phyloP scores from a whole-genome alignment of 2,797 vertebrate genomes.

The Salmo trutta region DNA sequence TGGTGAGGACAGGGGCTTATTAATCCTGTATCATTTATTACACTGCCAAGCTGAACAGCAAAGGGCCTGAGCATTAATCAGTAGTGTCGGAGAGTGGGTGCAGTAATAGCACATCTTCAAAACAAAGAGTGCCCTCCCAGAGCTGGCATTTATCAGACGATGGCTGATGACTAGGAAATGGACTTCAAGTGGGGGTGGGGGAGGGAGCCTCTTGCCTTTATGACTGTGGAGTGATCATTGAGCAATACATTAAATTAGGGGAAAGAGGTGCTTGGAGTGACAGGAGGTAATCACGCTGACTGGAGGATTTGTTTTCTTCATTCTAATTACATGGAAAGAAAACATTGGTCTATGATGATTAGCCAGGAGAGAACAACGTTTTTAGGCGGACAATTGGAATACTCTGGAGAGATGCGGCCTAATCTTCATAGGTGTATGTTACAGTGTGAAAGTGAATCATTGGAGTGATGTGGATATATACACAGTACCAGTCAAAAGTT shows the following conservation, averaged over 20 bases:
- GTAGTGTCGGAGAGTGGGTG: constrained; percentile 49
- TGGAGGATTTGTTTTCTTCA: constrained; percentile 66
- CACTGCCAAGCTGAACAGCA: constrained; percentile 46
- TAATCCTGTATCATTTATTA: constrained; percentile 64
- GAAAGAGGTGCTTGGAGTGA: constrained; percentile 55
- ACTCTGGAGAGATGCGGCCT: constrained; percentile 43
- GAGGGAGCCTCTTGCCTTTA: constrained; percentile 54
- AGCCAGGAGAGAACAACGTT: constrained; percentile 57
- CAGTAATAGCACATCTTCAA: constrained; percentile 61
- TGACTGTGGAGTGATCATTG: constrained; percentile 66
- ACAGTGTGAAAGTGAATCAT: no score
- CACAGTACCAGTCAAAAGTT: no score
- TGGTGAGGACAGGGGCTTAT: constrained; percentile 37
- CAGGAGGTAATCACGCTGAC: constrained; percentile 63
- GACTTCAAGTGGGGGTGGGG: constrained; percentile 40
- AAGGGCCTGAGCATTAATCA: constrained; percentile 61
- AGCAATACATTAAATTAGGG: constrained; percentile 66
- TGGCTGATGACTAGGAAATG: constrained; percentile 61
- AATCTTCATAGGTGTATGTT: no score
- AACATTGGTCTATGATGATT: constrained; percentile 62
- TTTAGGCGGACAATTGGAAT: constrained; percentile 64
- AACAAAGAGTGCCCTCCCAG: constrained; percentile 44
- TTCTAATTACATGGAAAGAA: constrained; percentile 66
- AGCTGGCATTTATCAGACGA: constrained; percentile 59
- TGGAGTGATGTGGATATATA: no score